Evolutionary conservation across 2,113 vertebrate species (phyloP), one percentile per base, ranked within the genome.

Genomic region (Hucho hucho): DNA sequence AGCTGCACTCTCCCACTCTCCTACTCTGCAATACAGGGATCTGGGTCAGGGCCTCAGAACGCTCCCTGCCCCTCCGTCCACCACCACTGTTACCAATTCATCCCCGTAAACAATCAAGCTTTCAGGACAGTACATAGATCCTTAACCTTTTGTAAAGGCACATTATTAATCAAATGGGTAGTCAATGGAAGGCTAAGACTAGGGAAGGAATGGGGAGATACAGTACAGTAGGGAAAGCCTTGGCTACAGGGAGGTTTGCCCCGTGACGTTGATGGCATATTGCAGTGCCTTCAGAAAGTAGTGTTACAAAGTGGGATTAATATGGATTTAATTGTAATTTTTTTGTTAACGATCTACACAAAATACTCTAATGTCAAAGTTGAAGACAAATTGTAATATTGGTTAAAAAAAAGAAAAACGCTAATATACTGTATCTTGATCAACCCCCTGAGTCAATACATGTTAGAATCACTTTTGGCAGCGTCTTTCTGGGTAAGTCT

Each of bases 1-100:
- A 89, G 91, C 91, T 92, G 88, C 75, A 76, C 70, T 26, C 69
- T 70, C 68, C 47, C 0, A 71, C 76, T 26, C 71, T 70, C 66
- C 49, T 0, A 71, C 76, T 72, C 76, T 84, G 78, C 89, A 87
- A 90, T 91, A 83, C 88, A 75, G 76, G 68, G 87, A 87, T 93
- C 81, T 89, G 91, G 89, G 88, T 92, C 90, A 89, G 81, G 47
- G 22, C 69, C 76, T 76, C 43, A 75, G 79, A 81, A 65, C 43
- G 61, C 79, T 73, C 22, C 47, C 78, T 0, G 24, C 75, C 72
- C 26, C 22, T 74, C 76, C 76, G 56, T 80, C 80, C 75, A 32
- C 66, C 28, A 46, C 76, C 74, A 28, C 78, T 9, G 76, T 71
- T 72, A 64, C 66, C 79, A 20, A 82, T 79, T 85, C 82, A 87